These are phyloP conservation scores for Emesis russula DNA, from an alignment of 2,888 invertebrate genomes.

Conservation along the genomic window DNA sequence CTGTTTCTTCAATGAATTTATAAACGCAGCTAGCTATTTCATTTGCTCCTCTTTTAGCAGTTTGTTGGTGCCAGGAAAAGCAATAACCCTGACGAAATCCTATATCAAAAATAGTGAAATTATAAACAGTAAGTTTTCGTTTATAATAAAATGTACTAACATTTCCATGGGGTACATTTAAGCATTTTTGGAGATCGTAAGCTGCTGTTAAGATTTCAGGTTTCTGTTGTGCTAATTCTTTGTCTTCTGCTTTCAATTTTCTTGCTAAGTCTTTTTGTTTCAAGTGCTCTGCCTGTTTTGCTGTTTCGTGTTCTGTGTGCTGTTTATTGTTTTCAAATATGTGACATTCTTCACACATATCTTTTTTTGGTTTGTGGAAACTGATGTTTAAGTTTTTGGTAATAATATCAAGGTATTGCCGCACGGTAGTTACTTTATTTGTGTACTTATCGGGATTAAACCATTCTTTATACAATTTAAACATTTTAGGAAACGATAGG, in stretches of 20 bases:
- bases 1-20: neutral
- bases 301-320: neutral
- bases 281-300: neutral
- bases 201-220: neutral
- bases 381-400: neutral
- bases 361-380: neutral
- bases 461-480: neutral
- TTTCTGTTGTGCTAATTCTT: neutral
- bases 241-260: no score
- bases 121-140: neutral
- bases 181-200: neutral
- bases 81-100: neutral
- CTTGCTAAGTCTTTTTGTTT: no score
- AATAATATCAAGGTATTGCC: neutral
- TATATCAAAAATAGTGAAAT: neutral
- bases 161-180: neutral
- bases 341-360: neutral
- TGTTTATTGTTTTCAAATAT: neutral
- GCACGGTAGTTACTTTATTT: neutral
- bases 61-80: neutral
- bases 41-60: neutral
- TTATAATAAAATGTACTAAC: constrained; percentile 3
- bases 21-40: neutral
- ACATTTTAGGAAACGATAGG: neutral
- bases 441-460: neutral